A percentile compares a stretch with the other conserved stretches of the same genome.
These are phyloP conservation scores for Harpagoxenus sublaevis DNA, from an alignment of 2,888 invertebrate genomes.

Conservation along the genomic window DNA sequence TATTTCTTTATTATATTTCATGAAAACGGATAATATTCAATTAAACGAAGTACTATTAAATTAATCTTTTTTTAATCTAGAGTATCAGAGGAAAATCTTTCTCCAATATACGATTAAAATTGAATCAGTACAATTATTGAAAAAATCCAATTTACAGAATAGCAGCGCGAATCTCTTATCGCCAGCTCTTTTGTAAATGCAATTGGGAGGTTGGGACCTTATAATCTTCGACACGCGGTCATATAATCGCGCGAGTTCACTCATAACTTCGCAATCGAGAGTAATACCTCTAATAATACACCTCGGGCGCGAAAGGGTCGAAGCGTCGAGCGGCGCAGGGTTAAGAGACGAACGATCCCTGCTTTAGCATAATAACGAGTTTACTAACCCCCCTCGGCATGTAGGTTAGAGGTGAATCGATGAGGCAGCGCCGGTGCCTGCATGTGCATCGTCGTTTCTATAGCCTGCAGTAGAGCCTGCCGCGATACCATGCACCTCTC, in stretches of 20 bases:
- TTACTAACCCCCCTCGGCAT: slow-evolving; percentile 79
- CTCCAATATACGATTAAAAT: background rate
- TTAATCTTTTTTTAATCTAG: background rate
- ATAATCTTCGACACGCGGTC: background rate
- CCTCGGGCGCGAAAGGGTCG: background rate
- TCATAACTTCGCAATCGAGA: background rate
- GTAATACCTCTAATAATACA: background rate
- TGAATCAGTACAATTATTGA: background rate
- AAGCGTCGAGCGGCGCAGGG: background rate
- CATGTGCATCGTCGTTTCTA: slow-evolving; percentile 62
- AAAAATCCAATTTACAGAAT: background rate
- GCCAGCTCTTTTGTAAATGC: background rate
- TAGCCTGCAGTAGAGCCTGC: slow-evolving; percentile 30
- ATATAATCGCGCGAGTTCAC: background rate
- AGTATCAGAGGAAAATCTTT: background rate
- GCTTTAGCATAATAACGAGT: slow-evolving; percentile 74
- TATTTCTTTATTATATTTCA: background rate
- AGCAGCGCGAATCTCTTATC: background rate
- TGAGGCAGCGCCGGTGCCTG: slow-evolving; percentile 68
- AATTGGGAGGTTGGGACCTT: background rate
- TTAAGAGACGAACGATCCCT: slow-evolving; percentile 49
- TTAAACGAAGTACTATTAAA: background rate
- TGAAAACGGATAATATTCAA: background rate
- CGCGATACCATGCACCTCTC: slow-evolving; percentile 34
- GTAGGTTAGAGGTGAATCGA: slow-evolving; percentile 80